phyloP scores from a whole-genome alignment of 2,797 vertebrate species.

The Psittacula echo region DNA sequence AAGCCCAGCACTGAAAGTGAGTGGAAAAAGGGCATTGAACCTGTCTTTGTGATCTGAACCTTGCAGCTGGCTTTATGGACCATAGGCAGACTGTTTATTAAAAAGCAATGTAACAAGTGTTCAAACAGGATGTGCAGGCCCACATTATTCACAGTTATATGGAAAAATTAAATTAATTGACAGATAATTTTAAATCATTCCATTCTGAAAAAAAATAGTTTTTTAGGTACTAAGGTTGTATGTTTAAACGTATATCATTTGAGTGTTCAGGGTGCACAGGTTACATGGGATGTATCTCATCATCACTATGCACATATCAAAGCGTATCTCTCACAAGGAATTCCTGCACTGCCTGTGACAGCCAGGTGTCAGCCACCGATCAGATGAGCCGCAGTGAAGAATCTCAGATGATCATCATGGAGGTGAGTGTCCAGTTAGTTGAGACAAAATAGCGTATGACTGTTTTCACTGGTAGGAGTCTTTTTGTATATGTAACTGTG shows the following conservation, averaged over 20 bases:
- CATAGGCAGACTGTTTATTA: neutral
- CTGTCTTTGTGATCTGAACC: fast-evolving
- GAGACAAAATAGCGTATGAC: neutral
- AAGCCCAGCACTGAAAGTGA: fast-evolving
- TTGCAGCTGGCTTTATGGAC: neutral
- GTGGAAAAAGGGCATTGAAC: neutral
- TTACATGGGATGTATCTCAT: neutral
- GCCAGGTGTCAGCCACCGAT: constrained; percentile 70
- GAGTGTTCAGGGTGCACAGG: neutral
- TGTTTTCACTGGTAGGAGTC: neutral
- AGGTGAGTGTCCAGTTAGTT: constrained; percentile 66
- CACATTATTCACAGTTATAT: neutral
- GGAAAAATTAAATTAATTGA: neutral
- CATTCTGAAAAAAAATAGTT: fast-evolving
- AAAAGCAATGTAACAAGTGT: neutral
- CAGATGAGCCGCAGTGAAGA: constrained; percentile 72
- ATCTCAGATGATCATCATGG: constrained; percentile 63
- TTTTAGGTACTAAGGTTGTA: neutral
- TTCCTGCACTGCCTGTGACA: neutral
- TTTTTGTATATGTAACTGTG: neutral
- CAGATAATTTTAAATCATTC: neutral
- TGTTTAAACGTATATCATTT: neutral
- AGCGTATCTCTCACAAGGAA: fast-evolving
- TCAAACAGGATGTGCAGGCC: neutral
- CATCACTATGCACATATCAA: neutral